Conservation (phyloP, 2,888 invertebrate genomes). For the Cyclophora punctaria region DNA sequence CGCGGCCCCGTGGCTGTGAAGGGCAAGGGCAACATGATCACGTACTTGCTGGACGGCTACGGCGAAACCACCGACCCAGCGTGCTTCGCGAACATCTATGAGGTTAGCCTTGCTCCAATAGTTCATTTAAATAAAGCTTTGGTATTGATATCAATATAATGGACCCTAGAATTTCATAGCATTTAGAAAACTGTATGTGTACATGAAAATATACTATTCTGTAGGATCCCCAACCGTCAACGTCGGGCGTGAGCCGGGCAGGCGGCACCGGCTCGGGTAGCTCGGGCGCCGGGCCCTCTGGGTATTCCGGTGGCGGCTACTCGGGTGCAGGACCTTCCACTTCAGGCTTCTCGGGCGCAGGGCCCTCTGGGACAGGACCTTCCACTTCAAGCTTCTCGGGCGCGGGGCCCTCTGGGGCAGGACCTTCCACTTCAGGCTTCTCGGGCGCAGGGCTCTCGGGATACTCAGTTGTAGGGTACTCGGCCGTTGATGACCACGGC, state of each 20-base stretch:
- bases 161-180: no score
- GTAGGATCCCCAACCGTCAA: conserved; percentile 59
- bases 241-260: conserved; percentile 31
- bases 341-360: not conserved
- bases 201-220: conserved; percentile 2
- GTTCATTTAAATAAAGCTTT: no score
- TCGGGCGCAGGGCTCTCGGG: no score
- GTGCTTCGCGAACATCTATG: conserved; percentile 35
- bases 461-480: no score
- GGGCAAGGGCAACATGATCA: conserved; percentile 96
- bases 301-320: not conserved
- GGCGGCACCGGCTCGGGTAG: not conserved
- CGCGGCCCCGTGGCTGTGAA: conserved; percentile 93
- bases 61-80: conserved; percentile 31
- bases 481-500: no score
- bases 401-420: not conserved
- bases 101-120: conserved; percentile 10
- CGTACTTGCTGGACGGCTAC: conserved; percentile 83
- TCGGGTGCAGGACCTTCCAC: not conserved
- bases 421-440: no score
- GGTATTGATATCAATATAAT: no score
- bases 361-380: not conserved
- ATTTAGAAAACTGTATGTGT: no score
- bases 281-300: not conserved
- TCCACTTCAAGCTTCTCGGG: no score